Evolutionary conservation across 2,888 invertebrate species (phyloP).

Genomic region (Rotaria macrura): DNA sequence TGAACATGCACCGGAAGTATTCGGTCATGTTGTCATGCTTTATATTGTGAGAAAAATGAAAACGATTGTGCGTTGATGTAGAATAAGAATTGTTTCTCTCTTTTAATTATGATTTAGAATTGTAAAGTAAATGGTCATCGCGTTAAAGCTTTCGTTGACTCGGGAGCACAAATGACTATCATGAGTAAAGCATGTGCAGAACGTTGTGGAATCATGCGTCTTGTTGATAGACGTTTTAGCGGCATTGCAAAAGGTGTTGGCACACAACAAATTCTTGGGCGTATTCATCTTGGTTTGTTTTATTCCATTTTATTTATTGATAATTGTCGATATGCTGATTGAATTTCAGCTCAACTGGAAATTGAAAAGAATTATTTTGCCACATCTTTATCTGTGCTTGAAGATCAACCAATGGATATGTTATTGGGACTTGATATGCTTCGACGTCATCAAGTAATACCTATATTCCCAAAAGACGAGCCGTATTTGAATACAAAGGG

Average conservation of each 20-base stretch:
- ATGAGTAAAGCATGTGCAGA: slow-evolving; percentile 93
- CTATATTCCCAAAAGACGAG: no score
- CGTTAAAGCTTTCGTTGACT: slow-evolving; percentile 95
- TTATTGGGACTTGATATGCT: slow-evolving; percentile 91
- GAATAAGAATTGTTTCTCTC: no score
- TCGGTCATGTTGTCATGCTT: slow-evolving; percentile 92
- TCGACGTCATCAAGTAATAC: slow-evolving; percentile 81
- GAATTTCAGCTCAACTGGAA: slow-evolving; percentile 65
- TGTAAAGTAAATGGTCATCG: slow-evolving; percentile 90
- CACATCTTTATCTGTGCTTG: slow-evolving; percentile 87
- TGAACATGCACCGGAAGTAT: slow-evolving; percentile 95
- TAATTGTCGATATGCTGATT: no score
- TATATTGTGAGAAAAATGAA: slow-evolving; percentile 59
- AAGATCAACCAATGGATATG: slow-evolving; percentile 97
- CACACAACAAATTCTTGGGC: slow-evolving; percentile 82
- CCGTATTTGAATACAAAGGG: no score
- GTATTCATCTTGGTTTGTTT: slow-evolving; percentile 63
- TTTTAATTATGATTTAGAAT: slow-evolving; percentile 46
- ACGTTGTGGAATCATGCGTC: slow-evolving; percentile 54
- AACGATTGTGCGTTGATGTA: no score
- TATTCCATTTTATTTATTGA: no score
- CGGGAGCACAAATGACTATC: slow-evolving; percentile 91
- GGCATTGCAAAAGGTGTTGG: slow-evolving; percentile 96
- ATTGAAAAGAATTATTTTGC: slow-evolving; percentile 84
- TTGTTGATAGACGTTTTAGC: slow-evolving; percentile 75